A percentile compares a stretch with the other conserved stretches of the same genome.
These are phyloP conservation scores for Hydriomena furcata DNA, from an alignment of 2,888 invertebrate species.

Conservation along the genomic window DNA sequence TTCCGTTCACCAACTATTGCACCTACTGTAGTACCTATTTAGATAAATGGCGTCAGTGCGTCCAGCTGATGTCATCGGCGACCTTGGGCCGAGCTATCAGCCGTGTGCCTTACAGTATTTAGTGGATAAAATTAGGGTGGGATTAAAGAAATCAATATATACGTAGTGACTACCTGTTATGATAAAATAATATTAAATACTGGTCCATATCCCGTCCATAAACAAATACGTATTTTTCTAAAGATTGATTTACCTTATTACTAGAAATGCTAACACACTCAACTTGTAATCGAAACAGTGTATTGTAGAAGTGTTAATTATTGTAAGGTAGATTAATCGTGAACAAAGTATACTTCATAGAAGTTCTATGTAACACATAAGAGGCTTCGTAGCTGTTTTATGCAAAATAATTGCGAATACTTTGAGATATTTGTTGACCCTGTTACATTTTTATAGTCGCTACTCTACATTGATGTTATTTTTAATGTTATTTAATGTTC, in stretches of 20 bases:
- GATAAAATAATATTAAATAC: constrained; percentile 18
- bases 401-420: constrained; percentile 36
- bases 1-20: constrained; percentile 22
- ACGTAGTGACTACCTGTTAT: constrained; percentile 28
- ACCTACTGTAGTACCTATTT: constrained; percentile 19
- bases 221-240: constrained; percentile 24
- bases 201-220: constrained; percentile 34
- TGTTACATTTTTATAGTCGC: constrained; percentile 44
- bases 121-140: constrained; percentile 27
- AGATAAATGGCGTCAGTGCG: constrained; percentile 28
- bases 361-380: constrained; percentile 15
- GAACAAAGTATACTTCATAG: constrained; percentile 20
- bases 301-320: constrained; percentile 18
- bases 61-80: constrained; percentile 41
- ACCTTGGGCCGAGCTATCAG: constrained; percentile 45
- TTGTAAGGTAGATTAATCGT: constrained; percentile 18
- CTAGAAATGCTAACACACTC: constrained; percentile 6
- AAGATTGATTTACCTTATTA: constrained; percentile 16
- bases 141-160: constrained; percentile 21
- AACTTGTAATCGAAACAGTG: constrained; percentile 16
- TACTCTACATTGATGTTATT: constrained; percentile 43
- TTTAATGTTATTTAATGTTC: constrained; percentile 54
- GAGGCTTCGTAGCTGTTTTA: constrained; percentile 30
- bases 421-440: constrained; percentile 45
- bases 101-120: constrained; percentile 42